phyloP scores from a whole-genome alignment of 2,113 vertebrate genomes.

The Istiophorus platypterus region DNA sequence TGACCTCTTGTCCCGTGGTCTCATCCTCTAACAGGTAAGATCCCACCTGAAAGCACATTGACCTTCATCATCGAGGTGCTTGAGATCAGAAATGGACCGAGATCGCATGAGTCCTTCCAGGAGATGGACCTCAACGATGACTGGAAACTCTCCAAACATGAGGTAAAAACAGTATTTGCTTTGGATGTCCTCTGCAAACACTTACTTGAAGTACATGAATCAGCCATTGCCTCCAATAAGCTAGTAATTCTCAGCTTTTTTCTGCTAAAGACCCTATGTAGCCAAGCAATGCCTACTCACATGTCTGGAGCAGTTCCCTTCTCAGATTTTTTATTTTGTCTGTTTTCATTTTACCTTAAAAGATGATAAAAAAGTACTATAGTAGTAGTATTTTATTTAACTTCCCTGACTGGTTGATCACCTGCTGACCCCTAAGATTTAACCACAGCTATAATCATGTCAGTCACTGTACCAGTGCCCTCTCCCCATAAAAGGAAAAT shows the following conservation, averaged over 20 bases:
- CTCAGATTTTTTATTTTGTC: too few species aligned
- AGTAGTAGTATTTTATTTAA: too few species aligned
- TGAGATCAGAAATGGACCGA: slow-evolving; percentile 96
- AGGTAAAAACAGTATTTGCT: slow-evolving; percentile 81
- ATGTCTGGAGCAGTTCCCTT: too few species aligned
- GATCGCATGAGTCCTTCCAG: slow-evolving; percentile 97
- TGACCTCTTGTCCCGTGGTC: slow-evolving; percentile 10
- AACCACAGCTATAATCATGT: too few species aligned
- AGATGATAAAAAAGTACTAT: too few species aligned
- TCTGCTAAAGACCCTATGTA: too few species aligned
- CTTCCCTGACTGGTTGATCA: too few species aligned
- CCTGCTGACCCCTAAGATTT: too few species aligned
- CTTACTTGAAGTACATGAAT: background rate
- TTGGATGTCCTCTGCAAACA: background rate
- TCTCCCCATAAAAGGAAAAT: too few species aligned
- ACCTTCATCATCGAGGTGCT: slow-evolving; percentile 94
- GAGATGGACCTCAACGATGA: slow-evolving; percentile 99
- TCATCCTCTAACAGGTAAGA: slow-evolving; percentile 87
- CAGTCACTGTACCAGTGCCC: too few species aligned
- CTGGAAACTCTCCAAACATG: slow-evolving; percentile 94
- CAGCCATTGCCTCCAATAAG: background rate
- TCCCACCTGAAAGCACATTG: slow-evolving; percentile 94
- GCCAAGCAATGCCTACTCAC: too few species aligned
- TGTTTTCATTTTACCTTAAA: too few species aligned
- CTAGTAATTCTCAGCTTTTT: background rate